Evolutionary conservation across 2,888 invertebrate genomes (phyloP), one percentile per base, ranked within the genome.

Genomic region (Erebia ligea): DNA sequence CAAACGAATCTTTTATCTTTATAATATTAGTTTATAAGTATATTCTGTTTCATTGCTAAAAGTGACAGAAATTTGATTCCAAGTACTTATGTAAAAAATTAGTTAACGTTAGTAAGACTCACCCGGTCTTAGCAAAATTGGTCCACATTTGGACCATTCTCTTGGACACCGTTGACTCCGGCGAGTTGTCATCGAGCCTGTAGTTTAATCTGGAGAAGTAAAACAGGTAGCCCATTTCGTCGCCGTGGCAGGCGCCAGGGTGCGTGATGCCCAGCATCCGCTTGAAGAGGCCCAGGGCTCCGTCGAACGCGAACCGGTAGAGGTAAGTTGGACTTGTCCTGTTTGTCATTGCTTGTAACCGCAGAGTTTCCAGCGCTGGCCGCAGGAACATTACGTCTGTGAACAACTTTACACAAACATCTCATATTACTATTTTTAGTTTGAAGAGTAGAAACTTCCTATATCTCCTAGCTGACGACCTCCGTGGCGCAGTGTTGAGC

Each of bases 121-220:
- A 95, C 95, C 95, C 95, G 74, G 94, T 95, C 85, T 95, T 95
- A 48, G 95, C 95, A 75, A 95, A 95, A 82, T 95, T 95, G 40
- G 95, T 94, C 95, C 95, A 95, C 94, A 95, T 90, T 78, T 94
- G 94, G 1, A 95, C 92, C 95, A 95, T 95, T 50, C 94, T 90
- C 73, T 90, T 91, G 58, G 95, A 95, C 1, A 95, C 95, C 52
- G 90, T 90, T 8, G 94, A 88, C 77, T 95, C 95, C 15, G 94
- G 88, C 0, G 95, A 95, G 67, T 91, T 92, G 17, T 95, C 94
- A 76, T 95, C 95, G 25, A 95, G 82, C 75, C 94, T 91, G 75
- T 95, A 92, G 84, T 95, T 95, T 15, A 95, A 89, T 76, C 95
- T 92, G 1, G 95, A 95, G 85, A 95, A 95, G 82, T 95, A 95